Conservation (phyloP, 2,797 vertebrate species). For the Catamblyrhynchus diadema region DNA sequence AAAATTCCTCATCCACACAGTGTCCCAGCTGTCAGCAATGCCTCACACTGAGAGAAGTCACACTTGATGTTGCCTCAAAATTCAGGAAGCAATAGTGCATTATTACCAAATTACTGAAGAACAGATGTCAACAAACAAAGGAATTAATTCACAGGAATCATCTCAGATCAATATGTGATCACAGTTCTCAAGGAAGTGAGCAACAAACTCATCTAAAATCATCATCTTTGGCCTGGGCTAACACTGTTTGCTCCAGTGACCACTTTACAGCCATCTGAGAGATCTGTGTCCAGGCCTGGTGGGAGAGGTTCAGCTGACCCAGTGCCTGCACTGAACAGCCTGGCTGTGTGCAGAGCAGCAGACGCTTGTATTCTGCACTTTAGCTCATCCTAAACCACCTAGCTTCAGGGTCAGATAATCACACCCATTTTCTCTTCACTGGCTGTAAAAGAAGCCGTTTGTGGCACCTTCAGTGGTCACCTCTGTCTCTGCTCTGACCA, state of each 20-base stretch:
- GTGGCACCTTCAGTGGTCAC: neutral
- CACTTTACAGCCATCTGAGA: neutral
- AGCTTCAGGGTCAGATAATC: neutral
- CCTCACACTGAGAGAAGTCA: neutral
- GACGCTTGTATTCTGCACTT: neutral
- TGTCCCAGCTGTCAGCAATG: neutral
- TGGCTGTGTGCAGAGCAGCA: neutral
- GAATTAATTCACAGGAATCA: rapidly evolving
- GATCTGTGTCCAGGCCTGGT: neutral
- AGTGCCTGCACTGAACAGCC: neutral
- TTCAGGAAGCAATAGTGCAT: rapidly evolving
- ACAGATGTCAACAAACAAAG: neutral
- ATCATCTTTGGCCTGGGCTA: neutral
- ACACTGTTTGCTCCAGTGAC: neutral
- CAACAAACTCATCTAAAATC: neutral
- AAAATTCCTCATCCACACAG: neutral
- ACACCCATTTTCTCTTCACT: rapidly evolving
- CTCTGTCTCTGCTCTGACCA: neutral
- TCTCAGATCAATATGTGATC: neutral
- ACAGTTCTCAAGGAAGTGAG: neutral
- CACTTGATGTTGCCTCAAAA: neutral
- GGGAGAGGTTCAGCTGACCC: neutral
- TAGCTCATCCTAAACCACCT: neutral
- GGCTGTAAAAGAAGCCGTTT: neutral
- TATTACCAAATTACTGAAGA: neutral